A percentile compares a stretch with the other conserved stretches of the same genome.
Conservation (phyloP, 2,113 vertebrate genomes). For the Actenoides hombroni region DNA sequence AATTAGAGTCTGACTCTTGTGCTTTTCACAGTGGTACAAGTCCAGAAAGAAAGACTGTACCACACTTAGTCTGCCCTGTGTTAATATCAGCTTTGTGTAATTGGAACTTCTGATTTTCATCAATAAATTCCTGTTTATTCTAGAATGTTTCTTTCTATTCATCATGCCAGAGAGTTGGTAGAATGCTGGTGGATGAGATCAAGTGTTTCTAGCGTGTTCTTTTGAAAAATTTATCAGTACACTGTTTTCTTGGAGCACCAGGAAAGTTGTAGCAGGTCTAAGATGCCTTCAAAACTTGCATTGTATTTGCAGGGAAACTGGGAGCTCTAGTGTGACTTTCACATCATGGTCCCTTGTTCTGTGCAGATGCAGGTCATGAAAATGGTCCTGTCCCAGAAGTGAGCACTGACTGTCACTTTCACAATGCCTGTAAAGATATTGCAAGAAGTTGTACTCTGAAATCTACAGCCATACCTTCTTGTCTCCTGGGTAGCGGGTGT, state of each 20-base stretch:
- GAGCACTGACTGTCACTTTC: rapidly evolving
- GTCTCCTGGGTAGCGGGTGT: background rate
- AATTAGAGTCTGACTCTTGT: background rate
- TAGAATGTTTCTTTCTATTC: background rate
- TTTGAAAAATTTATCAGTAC: background rate
- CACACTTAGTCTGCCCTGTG: background rate
- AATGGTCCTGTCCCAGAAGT: rapidly evolving
- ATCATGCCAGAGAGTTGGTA: background rate
- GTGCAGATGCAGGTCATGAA: background rate
- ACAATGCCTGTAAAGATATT: background rate
- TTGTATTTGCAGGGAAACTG: background rate
- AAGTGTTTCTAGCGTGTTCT: background rate
- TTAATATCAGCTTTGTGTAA: background rate
- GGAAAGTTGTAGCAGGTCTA: background rate
- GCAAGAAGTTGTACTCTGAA: background rate
- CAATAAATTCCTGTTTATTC: rapidly evolving
- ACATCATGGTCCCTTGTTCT: background rate
- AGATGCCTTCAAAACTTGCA: background rate
- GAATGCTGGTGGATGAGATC: background rate
- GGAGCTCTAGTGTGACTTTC: background rate
- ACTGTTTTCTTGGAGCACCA: background rate
- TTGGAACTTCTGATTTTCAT: background rate
- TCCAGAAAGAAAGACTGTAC: background rate
- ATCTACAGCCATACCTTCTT: background rate
- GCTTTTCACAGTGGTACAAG: background rate